phyloP scores from a whole-genome alignment of 2,888 invertebrate species.

The Coleophora flavipennella region DNA sequence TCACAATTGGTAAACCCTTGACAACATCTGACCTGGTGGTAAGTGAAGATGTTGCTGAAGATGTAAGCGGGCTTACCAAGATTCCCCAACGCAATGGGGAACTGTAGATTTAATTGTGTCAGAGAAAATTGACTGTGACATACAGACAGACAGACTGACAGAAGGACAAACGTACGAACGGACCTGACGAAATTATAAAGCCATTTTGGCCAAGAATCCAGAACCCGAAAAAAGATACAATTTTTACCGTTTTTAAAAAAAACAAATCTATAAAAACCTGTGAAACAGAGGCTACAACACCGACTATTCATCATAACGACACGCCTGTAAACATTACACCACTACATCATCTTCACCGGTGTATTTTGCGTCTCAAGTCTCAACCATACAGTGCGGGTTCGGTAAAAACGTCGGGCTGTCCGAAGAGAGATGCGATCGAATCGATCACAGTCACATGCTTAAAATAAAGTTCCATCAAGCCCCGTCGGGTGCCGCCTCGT shows the following conservation, averaged over 20 bases:
- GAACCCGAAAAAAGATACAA: too few species aligned
- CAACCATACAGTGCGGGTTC: conserved; percentile 19
- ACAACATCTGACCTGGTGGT: too few species aligned
- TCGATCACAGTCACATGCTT: conserved; percentile 67
- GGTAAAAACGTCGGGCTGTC: conserved; percentile 53
- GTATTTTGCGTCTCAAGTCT: conserved; percentile 15
- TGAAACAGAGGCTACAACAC: conserved; percentile 39
- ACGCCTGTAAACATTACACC: conserved; percentile 40
- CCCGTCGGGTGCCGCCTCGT: conserved; percentile 33
- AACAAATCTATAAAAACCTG: conserved; percentile 21
- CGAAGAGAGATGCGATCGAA: conserved; percentile 54
- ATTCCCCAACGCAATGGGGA: too few species aligned
- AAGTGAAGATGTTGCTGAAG: too few species aligned
- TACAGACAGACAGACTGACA: too few species aligned
- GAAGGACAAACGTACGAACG: too few species aligned
- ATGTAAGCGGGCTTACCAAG: too few species aligned
- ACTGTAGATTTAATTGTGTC: too few species aligned
- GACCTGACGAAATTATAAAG: too few species aligned
- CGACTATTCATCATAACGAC: conserved; percentile 48
- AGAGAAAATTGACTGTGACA: too few species aligned
- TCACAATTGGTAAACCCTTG: too few species aligned
- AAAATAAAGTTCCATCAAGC: conserved; percentile 58
- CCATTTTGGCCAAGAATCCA: too few species aligned
- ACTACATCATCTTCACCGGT: conserved; percentile 47
- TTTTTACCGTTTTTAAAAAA: conserved; percentile 20